Conservation (phyloP, 2,113 vertebrate genomes). For the Ursus arctos region DNA sequence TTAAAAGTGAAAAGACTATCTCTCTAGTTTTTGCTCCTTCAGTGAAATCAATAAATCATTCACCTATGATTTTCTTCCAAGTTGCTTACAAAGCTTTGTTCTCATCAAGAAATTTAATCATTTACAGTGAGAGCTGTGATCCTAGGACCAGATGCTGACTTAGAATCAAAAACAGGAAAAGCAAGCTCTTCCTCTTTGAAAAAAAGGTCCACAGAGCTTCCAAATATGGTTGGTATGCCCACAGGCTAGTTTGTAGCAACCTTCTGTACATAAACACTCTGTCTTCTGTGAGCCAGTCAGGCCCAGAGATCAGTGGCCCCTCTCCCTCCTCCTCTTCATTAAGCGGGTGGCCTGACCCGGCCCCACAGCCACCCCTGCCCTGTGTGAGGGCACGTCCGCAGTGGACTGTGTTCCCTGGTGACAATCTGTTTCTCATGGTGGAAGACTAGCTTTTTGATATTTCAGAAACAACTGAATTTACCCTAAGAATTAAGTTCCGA, state of each 20-base stretch:
- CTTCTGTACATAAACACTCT: not conserved
- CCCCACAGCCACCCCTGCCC: not conserved
- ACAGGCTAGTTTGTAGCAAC: not conserved
- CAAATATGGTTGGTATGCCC: not conserved
- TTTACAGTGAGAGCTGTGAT: not conserved
- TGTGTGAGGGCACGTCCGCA: not conserved
- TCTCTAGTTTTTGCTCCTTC: not conserved
- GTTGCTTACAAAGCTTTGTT: not conserved
- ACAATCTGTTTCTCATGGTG: constrained; percentile 20
- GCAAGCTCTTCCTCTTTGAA: not conserved
- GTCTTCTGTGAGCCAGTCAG: not conserved
- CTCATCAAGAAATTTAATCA: constrained; percentile 10
- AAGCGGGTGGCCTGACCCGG: not conserved
- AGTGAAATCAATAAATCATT: not conserved
- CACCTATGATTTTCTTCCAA: not conserved
- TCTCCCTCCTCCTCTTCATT: not conserved
- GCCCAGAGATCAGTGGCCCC: accelerated
- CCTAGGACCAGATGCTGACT: not conserved
- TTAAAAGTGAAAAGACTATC: not conserved
- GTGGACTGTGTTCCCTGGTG: not conserved
- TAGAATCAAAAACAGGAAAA: not conserved
- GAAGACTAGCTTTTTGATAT: constrained; percentile 64
- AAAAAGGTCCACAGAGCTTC: not conserved
- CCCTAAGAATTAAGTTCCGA: constrained; percentile 29
- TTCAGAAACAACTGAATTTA: constrained; percentile 57